phyloP scores from a whole-genome alignment of 2,888 invertebrate genomes.

The Deroplatys truncata region DNA sequence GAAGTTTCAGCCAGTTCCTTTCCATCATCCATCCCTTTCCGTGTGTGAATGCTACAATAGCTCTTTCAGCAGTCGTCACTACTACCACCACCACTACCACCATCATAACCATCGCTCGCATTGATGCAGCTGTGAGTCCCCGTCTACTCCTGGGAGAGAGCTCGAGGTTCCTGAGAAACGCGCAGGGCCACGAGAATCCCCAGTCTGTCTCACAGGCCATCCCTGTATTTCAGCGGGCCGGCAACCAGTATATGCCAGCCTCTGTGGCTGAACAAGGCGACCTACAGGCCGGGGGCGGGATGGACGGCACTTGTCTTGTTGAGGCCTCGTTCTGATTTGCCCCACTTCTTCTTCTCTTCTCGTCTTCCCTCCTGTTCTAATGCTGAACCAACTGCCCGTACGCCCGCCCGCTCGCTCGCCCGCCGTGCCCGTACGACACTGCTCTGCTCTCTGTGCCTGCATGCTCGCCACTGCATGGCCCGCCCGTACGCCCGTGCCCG shows the following conservation, averaged over 20 bases:
- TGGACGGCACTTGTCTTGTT: slow-evolving; percentile 81
- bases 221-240: slow-evolving; percentile 63
- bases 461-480: slow-evolving; percentile 31
- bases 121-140: not conserved
- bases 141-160: not conserved
- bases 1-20: not conserved
- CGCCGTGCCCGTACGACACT: slow-evolving; percentile 18
- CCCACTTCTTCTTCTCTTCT: slow-evolving; percentile 43
- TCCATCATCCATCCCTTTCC: not conserved
- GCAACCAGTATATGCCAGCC: slow-evolving; percentile 84
- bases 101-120: not conserved
- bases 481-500: no score
- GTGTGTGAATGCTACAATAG: not conserved
- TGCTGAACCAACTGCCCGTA: slow-evolving; percentile 29
- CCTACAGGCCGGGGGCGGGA: slow-evolving; percentile 69
- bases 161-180: not conserved
- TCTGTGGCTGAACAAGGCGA: slow-evolving; percentile 71
- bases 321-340: slow-evolving; percentile 72
- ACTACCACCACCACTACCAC: not conserved
- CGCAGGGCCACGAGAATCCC: not conserved
- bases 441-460: slow-evolving; percentile 22
- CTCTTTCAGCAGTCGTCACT: not conserved
- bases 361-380: slow-evolving; percentile 32
- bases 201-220: slow-evolving; percentile 16
- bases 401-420: slow-evolving; percentile 26